Evolutionary conservation across 2,888 invertebrate species (phyloP).

Genomic region (Therioaphis trifolii): DNA sequence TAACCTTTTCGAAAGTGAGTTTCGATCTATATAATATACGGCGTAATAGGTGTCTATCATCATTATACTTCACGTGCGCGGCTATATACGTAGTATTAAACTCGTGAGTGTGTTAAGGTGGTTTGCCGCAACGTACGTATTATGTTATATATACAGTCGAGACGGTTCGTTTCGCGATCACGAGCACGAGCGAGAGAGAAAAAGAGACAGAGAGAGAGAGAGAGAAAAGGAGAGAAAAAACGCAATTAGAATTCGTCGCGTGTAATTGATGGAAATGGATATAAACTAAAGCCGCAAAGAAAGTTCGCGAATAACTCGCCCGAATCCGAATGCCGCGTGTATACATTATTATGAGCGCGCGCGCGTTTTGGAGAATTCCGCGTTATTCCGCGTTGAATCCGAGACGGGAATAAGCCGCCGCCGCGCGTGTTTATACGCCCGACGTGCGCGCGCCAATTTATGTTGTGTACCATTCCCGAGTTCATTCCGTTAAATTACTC

Average conservation of each 20-base stretch:
- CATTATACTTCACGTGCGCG: too few species aligned
- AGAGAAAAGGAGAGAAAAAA: not conserved
- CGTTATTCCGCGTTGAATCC: not conserved
- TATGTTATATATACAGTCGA: too few species aligned
- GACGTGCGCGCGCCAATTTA: slow-evolving; percentile 10
- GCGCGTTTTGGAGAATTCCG: slow-evolving; percentile 1
- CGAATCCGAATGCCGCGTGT: not conserved
- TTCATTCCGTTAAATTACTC: slow-evolving; percentile 47
- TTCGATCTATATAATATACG: too few species aligned
- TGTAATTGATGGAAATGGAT: slow-evolving; percentile 2
- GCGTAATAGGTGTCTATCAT: too few species aligned
- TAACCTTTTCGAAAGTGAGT: too few species aligned
- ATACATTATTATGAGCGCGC: not conserved
- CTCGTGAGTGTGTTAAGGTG: too few species aligned
- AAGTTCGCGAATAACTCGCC: slow-evolving; percentile 16
- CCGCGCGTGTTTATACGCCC: not conserved
- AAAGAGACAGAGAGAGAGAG: too few species aligned
- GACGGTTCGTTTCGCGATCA: too few species aligned
- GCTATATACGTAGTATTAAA: too few species aligned
- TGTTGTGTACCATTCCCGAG: not conserved
- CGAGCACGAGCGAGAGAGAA: too few species aligned
- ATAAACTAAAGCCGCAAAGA: slow-evolving; percentile 8
- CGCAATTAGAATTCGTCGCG: slow-evolving; percentile 22
- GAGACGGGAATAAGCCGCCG: not conserved
- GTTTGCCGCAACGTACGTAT: too few species aligned